Base-by-base conservation (phyloP, 2,797 vertebrate genomes). In the Rhyacichthys aspro region DNA sequence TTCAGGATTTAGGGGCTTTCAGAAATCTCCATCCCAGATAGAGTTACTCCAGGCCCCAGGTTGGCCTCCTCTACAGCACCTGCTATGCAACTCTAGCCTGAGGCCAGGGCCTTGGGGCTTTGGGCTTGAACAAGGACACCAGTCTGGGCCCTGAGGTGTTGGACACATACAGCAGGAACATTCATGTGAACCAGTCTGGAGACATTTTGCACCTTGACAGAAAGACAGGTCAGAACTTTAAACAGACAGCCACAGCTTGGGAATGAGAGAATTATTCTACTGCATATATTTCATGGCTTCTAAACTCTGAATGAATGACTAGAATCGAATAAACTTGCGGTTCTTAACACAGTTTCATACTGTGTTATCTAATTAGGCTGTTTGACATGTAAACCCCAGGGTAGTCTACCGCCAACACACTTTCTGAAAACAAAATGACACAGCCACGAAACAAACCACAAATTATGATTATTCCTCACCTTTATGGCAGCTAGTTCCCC, bases 51-150 rank as follows among this genome's bases (percentile, higher is more conserved):
- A 46, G 43, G 60, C 48, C 70, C 59, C 43, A 36, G 62, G 62
- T 49, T 19, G 70, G 63, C 73, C 68, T 76, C 53, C 42, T 44
- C n/a, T 7, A 34, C 42, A 81, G 75, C 80, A 90, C 78, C 78
- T 85, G 84, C 68, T 77, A 43, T 57, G 52, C 71, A 75, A 74
- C 72, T 70, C 44, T 49, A 79, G 65, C 64, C 59, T 1, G 3
- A 68, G 70, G 50, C 47, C 54, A 5, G 52, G 59, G 52, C 59
- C 67, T 44, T 32, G 32, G 41, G 64, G 55, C 58, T 73, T 66
- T 50, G 14, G 59, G 56, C 56, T 56, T 15, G 17, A 61, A 38
- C 42, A 11, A 47, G 47, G 17, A 37, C 34, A 67, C 41, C 42
- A 36, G 8, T 9, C 6, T 5, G 44, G 36, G 36, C 48, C 17